These are phyloP conservation scores for Lynx canadensis DNA, from an alignment of 2,113 vertebrate species.

Conservation along the genomic window DNA sequence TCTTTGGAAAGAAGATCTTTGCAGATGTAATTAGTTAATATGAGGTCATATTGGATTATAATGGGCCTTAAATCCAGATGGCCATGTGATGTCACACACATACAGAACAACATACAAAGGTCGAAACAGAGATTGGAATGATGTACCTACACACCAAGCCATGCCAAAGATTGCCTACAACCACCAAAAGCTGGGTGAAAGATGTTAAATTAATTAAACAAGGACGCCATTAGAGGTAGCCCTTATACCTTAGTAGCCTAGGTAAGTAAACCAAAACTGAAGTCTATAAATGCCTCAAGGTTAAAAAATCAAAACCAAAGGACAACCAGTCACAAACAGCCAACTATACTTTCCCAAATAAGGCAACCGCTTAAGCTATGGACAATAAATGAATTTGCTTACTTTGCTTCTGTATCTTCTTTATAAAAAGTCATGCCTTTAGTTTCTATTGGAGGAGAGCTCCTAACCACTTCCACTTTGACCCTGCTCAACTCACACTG, in stretches of 20 bases:
- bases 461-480: background rate
- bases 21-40: background rate
- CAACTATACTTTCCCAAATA: background rate
- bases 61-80: background rate
- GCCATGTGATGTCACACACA: background rate
- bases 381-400: background rate
- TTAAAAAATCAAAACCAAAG: background rate
- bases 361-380: background rate
- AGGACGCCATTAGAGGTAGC: background rate
- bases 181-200: background rate
- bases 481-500: background rate
- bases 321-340: background rate
- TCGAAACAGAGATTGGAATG: background rate
- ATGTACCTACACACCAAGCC: background rate
- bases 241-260: background rate
- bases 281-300: background rate
- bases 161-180: background rate
- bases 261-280: background rate
- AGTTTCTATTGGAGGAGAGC: background rate
- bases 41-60: background rate
- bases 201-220: background rate
- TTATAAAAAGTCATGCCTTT: background rate
- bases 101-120: background rate
- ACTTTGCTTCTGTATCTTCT: background rate
- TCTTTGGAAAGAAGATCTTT: background rate